Evolutionary conservation across 2,797 vertebrate genomes (phyloP).

Genomic region (Vipera ursinii): DNA sequence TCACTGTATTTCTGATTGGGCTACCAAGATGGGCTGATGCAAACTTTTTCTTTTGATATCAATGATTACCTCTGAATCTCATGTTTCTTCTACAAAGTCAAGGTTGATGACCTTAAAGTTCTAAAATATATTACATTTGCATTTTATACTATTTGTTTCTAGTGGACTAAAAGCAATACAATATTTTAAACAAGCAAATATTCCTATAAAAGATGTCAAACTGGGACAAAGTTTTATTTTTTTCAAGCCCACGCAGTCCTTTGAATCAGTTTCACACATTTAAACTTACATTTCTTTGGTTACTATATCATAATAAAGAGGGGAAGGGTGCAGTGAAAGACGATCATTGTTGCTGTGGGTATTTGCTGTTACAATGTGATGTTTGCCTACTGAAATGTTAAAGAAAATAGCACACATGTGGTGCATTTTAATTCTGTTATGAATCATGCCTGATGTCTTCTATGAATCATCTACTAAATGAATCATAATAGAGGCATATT

Average conservation of each 20-base stretch:
- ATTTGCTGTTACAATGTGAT: background rate
- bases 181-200: background rate
- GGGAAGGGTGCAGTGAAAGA: background rate
- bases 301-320: background rate
- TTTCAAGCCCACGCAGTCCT: background rate
- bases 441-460: background rate
- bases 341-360: background rate
- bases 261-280: background rate
- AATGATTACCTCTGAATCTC: background rate
- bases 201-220: too few relatives aligned
- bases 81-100: background rate
- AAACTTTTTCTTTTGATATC: background rate
- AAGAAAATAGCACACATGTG: background rate
- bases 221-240: background rate
- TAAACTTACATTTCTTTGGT: background rate
- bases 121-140: background rate
- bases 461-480: constrained; percentile 4
- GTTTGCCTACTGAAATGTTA: background rate
- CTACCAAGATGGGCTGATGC: background rate
- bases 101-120: background rate
- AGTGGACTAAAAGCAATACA: background rate
- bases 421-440: background rate
- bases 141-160: background rate
- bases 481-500: background rate
- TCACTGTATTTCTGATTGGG: background rate